These are phyloP conservation scores for Tethea ocularis DNA, from an alignment of 2,888 invertebrate genomes.

Conservation along the genomic window DNA sequence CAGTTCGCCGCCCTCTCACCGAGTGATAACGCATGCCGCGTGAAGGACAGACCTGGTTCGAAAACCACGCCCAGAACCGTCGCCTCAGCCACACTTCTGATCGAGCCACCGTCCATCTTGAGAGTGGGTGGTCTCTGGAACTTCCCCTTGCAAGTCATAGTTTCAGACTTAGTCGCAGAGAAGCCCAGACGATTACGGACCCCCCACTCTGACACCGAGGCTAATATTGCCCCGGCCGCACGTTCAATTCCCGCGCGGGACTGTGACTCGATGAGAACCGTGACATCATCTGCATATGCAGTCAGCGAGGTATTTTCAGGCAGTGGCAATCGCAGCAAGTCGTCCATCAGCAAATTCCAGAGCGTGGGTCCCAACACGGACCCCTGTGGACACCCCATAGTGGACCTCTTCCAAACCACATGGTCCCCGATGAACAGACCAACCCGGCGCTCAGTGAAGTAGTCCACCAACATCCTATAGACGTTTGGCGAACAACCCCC, in stretches of 20 bases:
- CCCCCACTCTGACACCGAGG: constrained; percentile 19
- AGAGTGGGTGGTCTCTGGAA: constrained; percentile 12
- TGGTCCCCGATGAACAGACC: constrained; percentile 24
- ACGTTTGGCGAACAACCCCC: constrained; percentile 31
- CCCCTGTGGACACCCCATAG: constrained; percentile 37
- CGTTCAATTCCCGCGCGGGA: constrained; percentile 20
- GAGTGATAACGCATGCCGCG: constrained; percentile 19
- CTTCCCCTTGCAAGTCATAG: constrained; percentile 23
- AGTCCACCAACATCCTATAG: constrained; percentile 30
- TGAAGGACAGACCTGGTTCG: constrained; percentile 18
- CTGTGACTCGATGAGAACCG: constrained; percentile 25
- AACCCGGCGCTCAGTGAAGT: constrained; percentile 23
- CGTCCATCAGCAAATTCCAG: constrained; percentile 35
- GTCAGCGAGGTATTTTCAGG: constrained; percentile 20
- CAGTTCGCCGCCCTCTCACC: constrained; percentile 25
- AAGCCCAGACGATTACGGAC: constrained; percentile 26
- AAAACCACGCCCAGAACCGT: constrained; percentile 24
- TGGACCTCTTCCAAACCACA: constrained; percentile 20
- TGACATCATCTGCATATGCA: constrained; percentile 37
- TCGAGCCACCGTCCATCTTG: constrained; percentile 5
- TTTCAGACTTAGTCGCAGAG: constrained; percentile 24
- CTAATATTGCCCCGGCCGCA: constrained; percentile 11
- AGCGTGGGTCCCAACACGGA: constrained; percentile 28
- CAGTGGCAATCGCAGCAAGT: constrained; percentile 28
- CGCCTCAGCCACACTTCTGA: constrained; percentile 1